Conservation (phyloP, 2,797 vertebrate genomes). For the Smutsia temminckii region DNA sequence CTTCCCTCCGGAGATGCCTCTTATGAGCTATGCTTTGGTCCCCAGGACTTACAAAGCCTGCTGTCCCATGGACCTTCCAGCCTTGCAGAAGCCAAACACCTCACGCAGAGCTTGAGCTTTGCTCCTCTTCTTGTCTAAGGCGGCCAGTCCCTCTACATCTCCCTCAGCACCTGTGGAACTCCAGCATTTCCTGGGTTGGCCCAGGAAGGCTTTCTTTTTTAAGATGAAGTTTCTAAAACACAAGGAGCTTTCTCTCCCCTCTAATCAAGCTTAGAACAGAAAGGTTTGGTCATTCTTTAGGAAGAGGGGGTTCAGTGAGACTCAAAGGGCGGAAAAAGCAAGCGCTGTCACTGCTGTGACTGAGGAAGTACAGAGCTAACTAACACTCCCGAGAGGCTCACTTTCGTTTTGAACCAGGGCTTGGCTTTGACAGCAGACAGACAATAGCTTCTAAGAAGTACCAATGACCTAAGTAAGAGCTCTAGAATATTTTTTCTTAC, state of each 20-base stretch:
- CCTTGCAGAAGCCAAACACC: neutral
- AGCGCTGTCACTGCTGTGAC: neutral
- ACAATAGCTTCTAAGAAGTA: neutral
- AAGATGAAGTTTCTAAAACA: neutral
- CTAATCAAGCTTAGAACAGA: neutral
- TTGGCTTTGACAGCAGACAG: neutral
- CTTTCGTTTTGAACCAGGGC: neutral
- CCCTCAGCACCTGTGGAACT: neutral
- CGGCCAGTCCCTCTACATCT: no score
- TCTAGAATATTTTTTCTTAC: neutral
- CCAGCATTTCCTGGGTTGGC: neutral
- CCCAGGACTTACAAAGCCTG: neutral
- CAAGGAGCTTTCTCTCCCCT: neutral
- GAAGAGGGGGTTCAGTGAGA: neutral
- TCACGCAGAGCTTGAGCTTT: no score
- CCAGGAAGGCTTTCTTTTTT: neutral
- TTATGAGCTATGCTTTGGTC: neutral
- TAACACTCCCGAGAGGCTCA: neutral
- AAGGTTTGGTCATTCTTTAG: neutral
- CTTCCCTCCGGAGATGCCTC: neutral
- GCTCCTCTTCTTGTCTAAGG: neutral
- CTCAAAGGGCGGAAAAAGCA: neutral
- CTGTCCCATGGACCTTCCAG: neutral
- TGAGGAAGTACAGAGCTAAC: neutral
- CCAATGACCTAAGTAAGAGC: accelerated